These are phyloP conservation scores for Imbricaverruca yamaguchii DNA, from an alignment of 2,888 invertebrate genomes.

Conservation along the genomic window DNA sequence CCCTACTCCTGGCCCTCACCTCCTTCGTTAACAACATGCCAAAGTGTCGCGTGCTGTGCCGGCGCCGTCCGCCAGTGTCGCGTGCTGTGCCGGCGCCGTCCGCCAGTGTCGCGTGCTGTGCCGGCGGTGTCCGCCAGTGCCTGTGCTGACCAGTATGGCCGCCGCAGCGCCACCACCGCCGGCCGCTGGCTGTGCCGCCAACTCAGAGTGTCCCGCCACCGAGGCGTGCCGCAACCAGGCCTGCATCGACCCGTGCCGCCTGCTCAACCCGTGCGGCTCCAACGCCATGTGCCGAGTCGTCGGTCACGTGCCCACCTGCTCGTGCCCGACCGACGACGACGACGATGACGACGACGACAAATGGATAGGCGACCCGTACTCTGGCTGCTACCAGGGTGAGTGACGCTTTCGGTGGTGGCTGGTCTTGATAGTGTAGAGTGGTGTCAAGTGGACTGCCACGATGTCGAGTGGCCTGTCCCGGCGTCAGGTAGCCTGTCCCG, in stretches of 20 bases:
- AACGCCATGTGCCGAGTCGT: conserved; percentile 72
- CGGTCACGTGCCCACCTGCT: conserved; percentile 48
- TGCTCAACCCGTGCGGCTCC: conserved; percentile 55
- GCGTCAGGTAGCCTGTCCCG: too few species aligned
- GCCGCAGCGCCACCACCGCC: background rate
- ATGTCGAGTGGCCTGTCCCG: too few species aligned
- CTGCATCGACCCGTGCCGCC: conserved; percentile 70
- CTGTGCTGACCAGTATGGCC: too few species aligned
- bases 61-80: background rate
- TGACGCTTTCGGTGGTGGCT: background rate
- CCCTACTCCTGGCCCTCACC: background rate
- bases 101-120: background rate
- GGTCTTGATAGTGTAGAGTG: too few species aligned
- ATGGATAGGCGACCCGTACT: conserved; percentile 26
- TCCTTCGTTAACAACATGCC: conserved; percentile 12
- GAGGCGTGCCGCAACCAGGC: conserved; percentile 62
- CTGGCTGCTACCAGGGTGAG: conserved; percentile 19
- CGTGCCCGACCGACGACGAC: conserved; percentile 27
- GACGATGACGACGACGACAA: conserved; percentile 19
- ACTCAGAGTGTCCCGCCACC: conserved; percentile 62
- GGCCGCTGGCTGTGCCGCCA: conserved; percentile 51
- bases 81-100: background rate
- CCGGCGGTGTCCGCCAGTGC: background rate
- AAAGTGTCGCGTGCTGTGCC: background rate
- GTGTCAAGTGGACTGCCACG: too few species aligned